phyloP scores from a whole-genome alignment of 2,797 vertebrate species.

The Streptopelia turtur region DNA sequence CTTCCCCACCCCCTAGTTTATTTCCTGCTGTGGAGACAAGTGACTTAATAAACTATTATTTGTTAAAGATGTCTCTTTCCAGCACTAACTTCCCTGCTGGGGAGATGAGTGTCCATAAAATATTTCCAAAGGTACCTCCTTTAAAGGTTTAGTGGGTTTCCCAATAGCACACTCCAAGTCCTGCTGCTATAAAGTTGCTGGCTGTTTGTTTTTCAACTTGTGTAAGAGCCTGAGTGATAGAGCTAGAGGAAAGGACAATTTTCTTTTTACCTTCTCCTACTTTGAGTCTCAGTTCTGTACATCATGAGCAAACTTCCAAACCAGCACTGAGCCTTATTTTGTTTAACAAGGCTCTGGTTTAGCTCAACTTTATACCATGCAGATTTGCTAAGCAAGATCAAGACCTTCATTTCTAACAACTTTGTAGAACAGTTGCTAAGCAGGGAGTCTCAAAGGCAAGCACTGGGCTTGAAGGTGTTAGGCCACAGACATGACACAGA shows the following conservation, averaged over 20 bases:
- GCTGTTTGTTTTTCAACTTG: conserved; percentile 45
- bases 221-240: not conserved
- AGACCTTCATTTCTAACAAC: conserved; percentile 43
- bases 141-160: conserved; percentile 43
- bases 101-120: conserved; percentile 53
- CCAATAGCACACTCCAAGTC: not conserved
- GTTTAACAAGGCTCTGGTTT: conserved; percentile 69
- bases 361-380: conserved; percentile 52
- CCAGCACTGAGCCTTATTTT: conserved; percentile 23
- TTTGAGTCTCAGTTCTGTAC: not conserved
- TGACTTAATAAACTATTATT: conserved; percentile 66
- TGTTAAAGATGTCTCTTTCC: conserved; percentile 50
- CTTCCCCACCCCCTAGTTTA: conserved; percentile 9
- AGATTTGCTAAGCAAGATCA: conserved; percentile 17
- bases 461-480: not conserved
- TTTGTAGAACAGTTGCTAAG: not conserved
- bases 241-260: not conserved
- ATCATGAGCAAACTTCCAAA: not conserved
- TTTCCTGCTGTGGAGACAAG: conserved; percentile 66
- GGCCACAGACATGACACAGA: not conserved
- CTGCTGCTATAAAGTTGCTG: conserved; percentile 8
- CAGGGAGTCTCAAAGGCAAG: not conserved
- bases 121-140: conserved; percentile 47
- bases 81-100: conserved; percentile 32
- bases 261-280: not conserved